A percentile compares a stretch with the other conserved stretches of the same genome.
Evolutionary conservation across 2,888 invertebrate species (phyloP).

Genomic region (Camptogramma bilineatum): DNA sequence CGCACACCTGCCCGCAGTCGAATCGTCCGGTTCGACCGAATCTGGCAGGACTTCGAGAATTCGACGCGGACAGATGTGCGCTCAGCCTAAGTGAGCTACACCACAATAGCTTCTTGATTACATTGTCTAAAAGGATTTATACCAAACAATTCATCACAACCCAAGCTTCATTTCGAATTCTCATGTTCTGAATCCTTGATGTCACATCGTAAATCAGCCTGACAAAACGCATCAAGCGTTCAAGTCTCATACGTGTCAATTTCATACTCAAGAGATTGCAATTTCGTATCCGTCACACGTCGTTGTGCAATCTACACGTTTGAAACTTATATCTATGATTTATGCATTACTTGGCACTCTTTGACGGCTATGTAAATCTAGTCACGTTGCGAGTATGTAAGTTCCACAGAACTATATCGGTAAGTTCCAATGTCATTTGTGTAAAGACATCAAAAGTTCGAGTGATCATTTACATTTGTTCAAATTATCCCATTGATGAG

Average conservation of each 20-base stretch:
- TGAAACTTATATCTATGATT: slow-evolving; percentile 16
- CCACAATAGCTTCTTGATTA: too few species aligned
- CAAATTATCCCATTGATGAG: too few species aligned
- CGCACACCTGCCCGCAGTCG: too few species aligned
- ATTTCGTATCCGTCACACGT: slow-evolving; percentile 2
- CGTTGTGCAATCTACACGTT: slow-evolving; percentile 9
- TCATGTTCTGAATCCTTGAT: too few species aligned
- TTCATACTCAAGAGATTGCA: background rate
- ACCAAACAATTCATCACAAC: too few species aligned
- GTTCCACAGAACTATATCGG: too few species aligned
- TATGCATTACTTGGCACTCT: slow-evolving; percentile 19
- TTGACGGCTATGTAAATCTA: slow-evolving; percentile 9
- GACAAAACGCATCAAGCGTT: background rate
- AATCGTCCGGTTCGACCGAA: too few species aligned
- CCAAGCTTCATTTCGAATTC: too few species aligned
- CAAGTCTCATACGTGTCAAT: background rate
- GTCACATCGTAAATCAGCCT: background rate
- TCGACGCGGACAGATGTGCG: too few species aligned
- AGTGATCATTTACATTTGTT: background rate
- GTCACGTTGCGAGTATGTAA: slow-evolving; percentile 27
- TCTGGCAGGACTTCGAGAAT: too few species aligned
- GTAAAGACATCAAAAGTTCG: background rate
- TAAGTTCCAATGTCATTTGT: background rate
- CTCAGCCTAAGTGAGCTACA: too few species aligned
- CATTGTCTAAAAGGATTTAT: too few species aligned